phyloP scores from a whole-genome alignment of 2,113 vertebrate species.

The Ochotona princeps region DNA sequence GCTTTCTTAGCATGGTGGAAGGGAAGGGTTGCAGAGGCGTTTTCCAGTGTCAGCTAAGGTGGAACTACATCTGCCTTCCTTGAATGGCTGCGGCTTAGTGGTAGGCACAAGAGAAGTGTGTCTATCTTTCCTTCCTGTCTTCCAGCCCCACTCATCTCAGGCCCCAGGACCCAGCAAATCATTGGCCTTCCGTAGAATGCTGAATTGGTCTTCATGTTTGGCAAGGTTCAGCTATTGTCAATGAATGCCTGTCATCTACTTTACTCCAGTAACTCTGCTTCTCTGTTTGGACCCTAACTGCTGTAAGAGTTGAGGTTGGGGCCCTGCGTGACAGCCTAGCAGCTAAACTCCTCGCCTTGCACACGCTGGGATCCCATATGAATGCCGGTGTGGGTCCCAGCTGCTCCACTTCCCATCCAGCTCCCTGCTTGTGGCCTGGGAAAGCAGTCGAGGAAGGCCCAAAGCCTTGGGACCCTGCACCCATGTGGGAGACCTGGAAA shows the following conservation, averaged over 20 bases:
- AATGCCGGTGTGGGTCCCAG: too few species aligned
- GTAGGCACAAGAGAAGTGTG: background rate
- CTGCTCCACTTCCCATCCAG: too few species aligned
- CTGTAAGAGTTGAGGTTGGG: background rate
- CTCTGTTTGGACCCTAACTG: background rate
- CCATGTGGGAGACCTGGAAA: too few species aligned
- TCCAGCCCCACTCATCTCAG: background rate
- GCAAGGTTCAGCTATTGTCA: background rate
- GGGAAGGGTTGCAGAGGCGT: background rate
- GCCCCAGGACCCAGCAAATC: background rate
- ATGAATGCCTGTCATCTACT: background rate
- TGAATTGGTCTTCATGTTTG: background rate
- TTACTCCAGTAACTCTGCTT: background rate
- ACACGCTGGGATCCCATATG: too few species aligned
- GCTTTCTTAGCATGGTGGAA: background rate
- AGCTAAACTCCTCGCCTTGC: too few species aligned
- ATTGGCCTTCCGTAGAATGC: background rate
- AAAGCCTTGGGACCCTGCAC: too few species aligned
- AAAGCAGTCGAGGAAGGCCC: too few species aligned
- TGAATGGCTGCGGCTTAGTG: background rate
- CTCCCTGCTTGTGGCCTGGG: too few species aligned
- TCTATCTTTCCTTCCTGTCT: background rate
- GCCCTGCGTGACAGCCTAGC: too few species aligned
- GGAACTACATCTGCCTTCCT: background rate
- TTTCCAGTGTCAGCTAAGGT: background rate